These are phyloP conservation scores for Mamestra configurata DNA, from an alignment of 1,140 invertebrate genomes.

Conservation along the genomic window DNA sequence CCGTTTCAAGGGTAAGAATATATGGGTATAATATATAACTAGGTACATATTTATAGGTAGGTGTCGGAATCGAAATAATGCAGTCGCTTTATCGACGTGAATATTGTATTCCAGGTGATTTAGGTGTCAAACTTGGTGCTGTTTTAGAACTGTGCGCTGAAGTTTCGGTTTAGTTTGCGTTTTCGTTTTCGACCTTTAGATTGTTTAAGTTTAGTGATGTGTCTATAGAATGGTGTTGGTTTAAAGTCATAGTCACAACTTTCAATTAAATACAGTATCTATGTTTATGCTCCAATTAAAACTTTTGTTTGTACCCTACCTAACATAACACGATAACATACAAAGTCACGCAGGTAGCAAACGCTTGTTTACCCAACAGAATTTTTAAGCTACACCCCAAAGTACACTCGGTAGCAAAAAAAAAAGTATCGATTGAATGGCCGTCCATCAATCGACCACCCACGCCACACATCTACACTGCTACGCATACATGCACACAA, in stretches of 20 bases:
- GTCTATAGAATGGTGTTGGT: too few relatives aligned
- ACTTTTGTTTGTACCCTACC: background rate
- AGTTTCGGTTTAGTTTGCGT: background rate
- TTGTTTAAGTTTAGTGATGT: background rate
- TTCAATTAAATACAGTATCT: too few relatives aligned
- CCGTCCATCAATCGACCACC: constrained; percentile 60
- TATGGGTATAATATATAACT: constrained; percentile 76
- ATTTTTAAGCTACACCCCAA: constrained; percentile 9
- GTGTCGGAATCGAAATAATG: constrained; percentile 66
- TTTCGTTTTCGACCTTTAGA: background rate
- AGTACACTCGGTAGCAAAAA: constrained; percentile 32
- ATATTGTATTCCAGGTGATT: constrained; percentile 60
- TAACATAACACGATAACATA: background rate
- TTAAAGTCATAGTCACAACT: too few relatives aligned
- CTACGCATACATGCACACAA: constrained; percentile 65
- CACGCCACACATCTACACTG: constrained; percentile 46
- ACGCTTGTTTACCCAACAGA: constrained; percentile 21
- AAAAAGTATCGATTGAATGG: constrained; percentile 58
- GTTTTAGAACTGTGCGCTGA: constrained; percentile 3
- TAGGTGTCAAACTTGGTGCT: constrained; percentile 24
- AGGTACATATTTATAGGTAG: constrained; percentile 64
- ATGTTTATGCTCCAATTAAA: background rate
- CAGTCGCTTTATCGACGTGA: constrained; percentile 64
- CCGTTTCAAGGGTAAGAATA: constrained; percentile 86
- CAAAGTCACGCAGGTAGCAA: background rate